Conservation (phyloP, 2,113 vertebrate genomes). For the Asarcornis scutulata region DNA sequence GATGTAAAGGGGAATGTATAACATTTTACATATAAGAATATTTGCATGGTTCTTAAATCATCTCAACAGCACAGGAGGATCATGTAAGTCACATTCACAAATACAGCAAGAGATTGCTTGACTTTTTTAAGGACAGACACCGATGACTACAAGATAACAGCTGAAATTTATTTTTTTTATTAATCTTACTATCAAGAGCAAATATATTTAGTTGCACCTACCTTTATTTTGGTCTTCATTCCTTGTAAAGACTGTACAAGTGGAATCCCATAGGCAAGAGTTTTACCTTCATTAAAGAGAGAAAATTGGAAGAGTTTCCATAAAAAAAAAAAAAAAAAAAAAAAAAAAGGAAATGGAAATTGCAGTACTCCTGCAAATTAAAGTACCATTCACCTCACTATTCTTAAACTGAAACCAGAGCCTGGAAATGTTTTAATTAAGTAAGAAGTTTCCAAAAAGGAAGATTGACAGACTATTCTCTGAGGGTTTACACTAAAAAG, state of each 20-base stretch:
- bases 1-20: background rate
- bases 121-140: background rate
- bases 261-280: constrained; percentile 91
- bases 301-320: background rate
- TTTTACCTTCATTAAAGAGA: constrained; percentile 86
- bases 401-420: background rate
- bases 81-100: background rate
- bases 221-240: constrained; percentile 85
- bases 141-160: background rate
- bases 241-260: constrained; percentile 90
- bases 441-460: background rate
- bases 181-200: background rate
- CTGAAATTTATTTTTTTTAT: background rate
- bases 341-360: background rate
- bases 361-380: background rate
- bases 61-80: background rate
- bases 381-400: background rate
- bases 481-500: background rate
- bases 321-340: background rate
- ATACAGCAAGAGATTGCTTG: background rate
- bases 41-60: background rate
- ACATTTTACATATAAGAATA: background rate
- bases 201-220: constrained; percentile 8
- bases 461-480: background rate
- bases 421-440: background rate